Percentiles rank a stretch among this genome's conserved stretches.
These are phyloP conservation scores for Heliothis virescens DNA, from an alignment of 1,140 invertebrate species.

Conservation along the genomic window DNA sequence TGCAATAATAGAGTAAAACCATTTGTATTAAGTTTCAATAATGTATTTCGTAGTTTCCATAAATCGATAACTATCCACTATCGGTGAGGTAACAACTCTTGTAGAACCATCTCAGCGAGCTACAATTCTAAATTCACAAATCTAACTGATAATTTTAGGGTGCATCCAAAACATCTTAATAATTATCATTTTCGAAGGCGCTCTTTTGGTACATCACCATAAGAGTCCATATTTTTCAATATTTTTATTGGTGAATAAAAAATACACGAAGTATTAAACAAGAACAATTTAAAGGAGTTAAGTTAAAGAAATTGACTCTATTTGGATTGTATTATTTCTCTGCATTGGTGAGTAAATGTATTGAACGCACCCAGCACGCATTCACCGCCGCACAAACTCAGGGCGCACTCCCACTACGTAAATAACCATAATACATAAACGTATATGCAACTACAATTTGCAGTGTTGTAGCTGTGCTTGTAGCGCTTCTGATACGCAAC, in stretches of 20 bases:
- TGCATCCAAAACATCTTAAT: conserved; percentile 64
- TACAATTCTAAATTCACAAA: conserved; percentile 75
- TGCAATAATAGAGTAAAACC: conserved; percentile 10
- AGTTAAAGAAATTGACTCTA: neutral
- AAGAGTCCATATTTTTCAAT: neutral
- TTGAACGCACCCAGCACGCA: conserved; percentile 57
- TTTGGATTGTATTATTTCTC: neutral
- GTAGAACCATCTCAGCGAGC: conserved; percentile 77
- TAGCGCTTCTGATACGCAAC: conserved; percentile 11
- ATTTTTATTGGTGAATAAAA: neutral
- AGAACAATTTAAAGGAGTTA: neutral
- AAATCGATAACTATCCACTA: conserved; percentile 84
- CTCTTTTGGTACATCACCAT: neutral
- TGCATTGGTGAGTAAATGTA: conserved; percentile 28
- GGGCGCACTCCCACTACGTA: conserved; percentile 45
- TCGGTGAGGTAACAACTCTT: conserved; percentile 84
- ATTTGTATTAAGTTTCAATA: conserved; percentile 61
- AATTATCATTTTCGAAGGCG: neutral
- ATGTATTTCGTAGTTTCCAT: conserved; percentile 81
- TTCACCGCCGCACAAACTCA: conserved; percentile 55
- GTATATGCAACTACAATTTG: neutral
- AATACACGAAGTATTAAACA: conserved; percentile 17
- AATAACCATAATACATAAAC: conserved; percentile 21
- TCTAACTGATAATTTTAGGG: conserved; percentile 72
- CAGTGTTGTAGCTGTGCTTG: neutral